Evolutionary conservation across 2,888 invertebrate species (phyloP), one percentile per base, ranked within the genome.

Genomic region (Aethes cnicana): DNA sequence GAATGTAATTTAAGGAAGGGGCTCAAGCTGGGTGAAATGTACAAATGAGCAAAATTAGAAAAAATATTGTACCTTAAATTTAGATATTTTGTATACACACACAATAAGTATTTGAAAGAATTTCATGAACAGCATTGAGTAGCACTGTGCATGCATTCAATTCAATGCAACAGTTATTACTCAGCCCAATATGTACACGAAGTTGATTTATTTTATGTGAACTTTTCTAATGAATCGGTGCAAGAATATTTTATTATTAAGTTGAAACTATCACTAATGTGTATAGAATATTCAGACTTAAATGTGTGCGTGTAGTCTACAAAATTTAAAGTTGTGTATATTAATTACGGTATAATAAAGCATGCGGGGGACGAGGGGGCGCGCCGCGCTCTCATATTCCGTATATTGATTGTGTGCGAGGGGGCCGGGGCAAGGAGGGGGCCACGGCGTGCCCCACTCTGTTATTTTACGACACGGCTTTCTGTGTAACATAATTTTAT

Each of bases 381-480:
- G 89, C 86, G 86, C 84, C 84, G 84, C 87, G 87, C 89, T 87
- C 88, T 86, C 88, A 87, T 89, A 88, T 88, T 88, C 89, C 88
- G 89, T 89, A 89, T 89, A 89, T 89, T 89, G 89, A 89, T 89
- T 89, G 89, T 87, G 89, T 84, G 88, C 88, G 89, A 86, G 88
- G 89, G 87, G 86, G 86, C 83, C 81, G 85, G 85, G 72, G 86
- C 81, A 74, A 78, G 83, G 83, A 87, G 88, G 88, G 90, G 88
- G 89, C 87, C 81, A 87, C 85, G 84, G 88, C 90, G 88, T 89
- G 88, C 90, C 90, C 90, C 90, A 88, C 90, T 89, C 89, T 88
- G 88, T 89, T 84, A 66, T 90, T 90, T 90, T 90, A 90, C 90
- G 90, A 89, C 89, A 90, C 89, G 86, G 89, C 89, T 89, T 89